These are phyloP conservation scores for Chrysemys picta DNA, from an alignment of 2,113 vertebrate genomes.

Conservation along the genomic window DNA sequence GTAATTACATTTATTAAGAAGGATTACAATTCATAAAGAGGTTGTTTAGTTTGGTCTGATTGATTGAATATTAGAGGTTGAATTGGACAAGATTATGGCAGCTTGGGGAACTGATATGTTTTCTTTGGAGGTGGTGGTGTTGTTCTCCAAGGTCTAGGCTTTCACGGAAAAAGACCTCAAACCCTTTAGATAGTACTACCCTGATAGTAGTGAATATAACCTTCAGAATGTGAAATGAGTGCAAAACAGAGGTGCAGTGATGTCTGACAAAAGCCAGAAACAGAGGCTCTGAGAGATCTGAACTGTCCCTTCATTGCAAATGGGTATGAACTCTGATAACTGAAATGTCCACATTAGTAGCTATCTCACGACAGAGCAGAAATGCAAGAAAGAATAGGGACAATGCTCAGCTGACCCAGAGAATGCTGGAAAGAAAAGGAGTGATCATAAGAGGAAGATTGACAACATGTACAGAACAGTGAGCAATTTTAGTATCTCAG, in stretches of 20 bases:
- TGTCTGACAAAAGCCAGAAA: neutral
- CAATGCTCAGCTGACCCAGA: neutral
- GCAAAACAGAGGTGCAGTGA: neutral
- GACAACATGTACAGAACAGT: neutral
- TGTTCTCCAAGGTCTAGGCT: neutral
- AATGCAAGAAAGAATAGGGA: neutral
- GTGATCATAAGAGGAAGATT: neutral
- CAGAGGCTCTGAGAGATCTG: neutral
- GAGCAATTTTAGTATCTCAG: neutral
- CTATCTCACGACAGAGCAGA: neutral
- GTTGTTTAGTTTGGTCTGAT: neutral
- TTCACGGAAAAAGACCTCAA: neutral
- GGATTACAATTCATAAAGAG: neutral
- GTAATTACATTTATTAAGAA: neutral
- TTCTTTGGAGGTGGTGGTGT: neutral
- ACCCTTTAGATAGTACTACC: neutral
- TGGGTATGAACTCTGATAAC: neutral
- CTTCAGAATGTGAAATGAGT: neutral
- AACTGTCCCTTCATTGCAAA: neutral
- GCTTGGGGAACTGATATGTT: neutral
- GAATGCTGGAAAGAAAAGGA: neutral
- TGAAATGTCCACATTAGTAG: neutral
- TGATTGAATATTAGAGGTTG: neutral
- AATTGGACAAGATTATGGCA: neutral
- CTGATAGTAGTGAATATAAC: neutral